A percentile compares a stretch with the other conserved stretches of the same genome.
Evolutionary conservation across 2,797 vertebrate genomes (phyloP).

Genomic region (Oryzias dopingdopingensis): DNA sequence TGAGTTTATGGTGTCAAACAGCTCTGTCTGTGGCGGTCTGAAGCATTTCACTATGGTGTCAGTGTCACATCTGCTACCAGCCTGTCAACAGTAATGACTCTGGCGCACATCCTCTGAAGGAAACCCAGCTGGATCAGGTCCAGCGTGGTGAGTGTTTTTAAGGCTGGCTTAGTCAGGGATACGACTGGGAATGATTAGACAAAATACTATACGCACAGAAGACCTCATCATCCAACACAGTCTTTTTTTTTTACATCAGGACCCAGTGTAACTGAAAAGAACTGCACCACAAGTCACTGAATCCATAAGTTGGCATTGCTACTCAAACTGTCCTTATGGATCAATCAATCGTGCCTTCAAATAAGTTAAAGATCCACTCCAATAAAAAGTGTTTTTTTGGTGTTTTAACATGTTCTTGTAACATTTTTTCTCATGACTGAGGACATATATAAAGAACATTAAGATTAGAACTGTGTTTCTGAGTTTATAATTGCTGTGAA

Average conservation of each 20-base stretch:
- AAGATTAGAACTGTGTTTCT: no score
- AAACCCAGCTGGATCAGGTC: slow-evolving; percentile 56
- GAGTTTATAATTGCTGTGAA: no score
- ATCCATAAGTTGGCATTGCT: slow-evolving; percentile 24
- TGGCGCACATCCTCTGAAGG: slow-evolving; percentile 51
- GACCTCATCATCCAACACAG: slow-evolving; percentile 31
- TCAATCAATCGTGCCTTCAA: neutral
- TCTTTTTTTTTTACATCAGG: slow-evolving; percentile 17
- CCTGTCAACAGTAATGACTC: slow-evolving; percentile 52
- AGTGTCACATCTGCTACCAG: slow-evolving; percentile 60
- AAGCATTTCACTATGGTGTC: slow-evolving; percentile 55
- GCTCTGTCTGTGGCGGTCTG: slow-evolving; percentile 46
- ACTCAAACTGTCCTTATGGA: slow-evolving; percentile 6
- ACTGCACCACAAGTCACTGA: slow-evolving; percentile 6
- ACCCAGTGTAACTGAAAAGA: slow-evolving; percentile 5
- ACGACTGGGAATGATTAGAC: slow-evolving; percentile 55
- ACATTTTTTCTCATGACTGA: no score
- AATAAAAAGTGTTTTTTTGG: neutral
- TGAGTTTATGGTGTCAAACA: slow-evolving; percentile 31
- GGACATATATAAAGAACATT: no score
- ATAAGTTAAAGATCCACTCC: neutral
- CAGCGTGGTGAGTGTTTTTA: slow-evolving; percentile 59
- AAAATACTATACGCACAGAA: slow-evolving; percentile 42
- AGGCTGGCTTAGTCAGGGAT: slow-evolving; percentile 60
- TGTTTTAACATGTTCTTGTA: neutral